Evolutionary conservation across 2,888 invertebrate species (phyloP).

Genomic region (Monochamus alternatus): DNA sequence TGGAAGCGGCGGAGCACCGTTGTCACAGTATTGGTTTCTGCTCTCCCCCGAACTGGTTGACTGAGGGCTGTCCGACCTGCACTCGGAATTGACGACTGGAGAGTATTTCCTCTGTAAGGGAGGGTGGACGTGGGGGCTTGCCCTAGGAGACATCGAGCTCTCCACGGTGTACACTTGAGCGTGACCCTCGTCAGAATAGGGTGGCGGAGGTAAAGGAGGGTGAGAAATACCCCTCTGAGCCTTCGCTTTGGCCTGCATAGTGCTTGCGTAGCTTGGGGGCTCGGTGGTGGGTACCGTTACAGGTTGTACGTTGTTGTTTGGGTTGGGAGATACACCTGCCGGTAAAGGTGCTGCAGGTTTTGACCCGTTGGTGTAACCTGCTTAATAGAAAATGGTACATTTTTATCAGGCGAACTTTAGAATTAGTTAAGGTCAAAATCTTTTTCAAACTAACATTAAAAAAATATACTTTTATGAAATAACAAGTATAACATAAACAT

Average conservation of each 20-base stretch:
- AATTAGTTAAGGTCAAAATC: no score
- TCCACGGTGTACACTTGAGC: slow-evolving; percentile 70
- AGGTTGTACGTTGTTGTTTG: slow-evolving; percentile 69
- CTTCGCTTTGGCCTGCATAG: slow-evolving; percentile 82
- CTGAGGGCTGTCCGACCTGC: slow-evolving; percentile 74
- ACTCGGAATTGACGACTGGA: slow-evolving; percentile 73
- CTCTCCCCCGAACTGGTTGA: slow-evolving; percentile 71
- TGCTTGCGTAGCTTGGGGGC: slow-evolving; percentile 93
- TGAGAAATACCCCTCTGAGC: slow-evolving; percentile 78
- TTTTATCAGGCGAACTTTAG: no score
- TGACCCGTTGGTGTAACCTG: slow-evolving; percentile 61
- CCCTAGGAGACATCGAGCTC: slow-evolving; percentile 70
- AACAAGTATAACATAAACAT: no score
- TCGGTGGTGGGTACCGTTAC: slow-evolving; percentile 82
- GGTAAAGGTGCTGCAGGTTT: slow-evolving; percentile 70
- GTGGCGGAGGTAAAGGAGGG: slow-evolving; percentile 80
- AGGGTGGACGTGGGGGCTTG: slow-evolving; percentile 74
- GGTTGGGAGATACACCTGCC: slow-evolving; percentile 49
- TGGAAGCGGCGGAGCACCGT: slow-evolving; percentile 68
- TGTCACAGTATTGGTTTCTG: slow-evolving; percentile 68
- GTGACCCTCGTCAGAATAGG: slow-evolving; percentile 72
- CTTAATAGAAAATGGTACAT: background rate
- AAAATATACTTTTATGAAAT: no score
- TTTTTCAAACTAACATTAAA: no score
- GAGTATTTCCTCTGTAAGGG: slow-evolving; percentile 83